These are phyloP conservation scores for Luehdorfia chinensis DNA, from an alignment of 1,140 invertebrate genomes.

Conservation along the genomic window DNA sequence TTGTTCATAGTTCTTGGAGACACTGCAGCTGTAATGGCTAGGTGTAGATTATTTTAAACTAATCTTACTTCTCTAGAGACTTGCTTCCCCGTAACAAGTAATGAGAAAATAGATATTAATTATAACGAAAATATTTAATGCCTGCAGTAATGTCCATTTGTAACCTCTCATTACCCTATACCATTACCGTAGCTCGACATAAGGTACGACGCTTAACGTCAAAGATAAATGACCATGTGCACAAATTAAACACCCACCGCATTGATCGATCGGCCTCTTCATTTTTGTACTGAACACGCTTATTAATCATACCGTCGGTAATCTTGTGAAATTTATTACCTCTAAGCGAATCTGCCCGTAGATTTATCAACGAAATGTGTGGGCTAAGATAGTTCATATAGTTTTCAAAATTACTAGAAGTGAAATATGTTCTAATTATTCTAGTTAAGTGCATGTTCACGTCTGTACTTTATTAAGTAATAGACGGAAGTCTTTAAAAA, in stretches of 20 bases:
- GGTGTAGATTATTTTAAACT: too few species aligned
- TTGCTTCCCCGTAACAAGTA: too few species aligned
- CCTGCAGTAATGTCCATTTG: conserved; percentile 15
- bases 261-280: conserved; percentile 66
- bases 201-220: conserved; percentile 43
- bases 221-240: conserved; percentile 55
- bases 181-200: conserved; percentile 48
- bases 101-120: conserved; percentile 1
- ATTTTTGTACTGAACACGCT: conserved; percentile 61
- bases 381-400: conserved; percentile 36
- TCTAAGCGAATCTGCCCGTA: conserved; percentile 68
- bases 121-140: conserved; percentile 3
- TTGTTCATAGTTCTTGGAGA: too few species aligned
- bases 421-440: conserved; percentile 1
- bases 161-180: conserved; percentile 30
- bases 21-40: too few species aligned
- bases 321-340: conserved; percentile 74
- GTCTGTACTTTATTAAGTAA: too few species aligned
- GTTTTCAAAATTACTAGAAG: conserved; percentile 20
- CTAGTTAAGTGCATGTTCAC: too few species aligned
- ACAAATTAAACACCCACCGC: conserved; percentile 70
- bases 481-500: too few species aligned
- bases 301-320: conserved; percentile 68
- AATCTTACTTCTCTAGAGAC: too few species aligned
- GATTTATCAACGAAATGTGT: conserved; percentile 71